Conservation (phyloP, 1,140 invertebrate genomes). For the Trypoxylus dichotomus region DNA sequence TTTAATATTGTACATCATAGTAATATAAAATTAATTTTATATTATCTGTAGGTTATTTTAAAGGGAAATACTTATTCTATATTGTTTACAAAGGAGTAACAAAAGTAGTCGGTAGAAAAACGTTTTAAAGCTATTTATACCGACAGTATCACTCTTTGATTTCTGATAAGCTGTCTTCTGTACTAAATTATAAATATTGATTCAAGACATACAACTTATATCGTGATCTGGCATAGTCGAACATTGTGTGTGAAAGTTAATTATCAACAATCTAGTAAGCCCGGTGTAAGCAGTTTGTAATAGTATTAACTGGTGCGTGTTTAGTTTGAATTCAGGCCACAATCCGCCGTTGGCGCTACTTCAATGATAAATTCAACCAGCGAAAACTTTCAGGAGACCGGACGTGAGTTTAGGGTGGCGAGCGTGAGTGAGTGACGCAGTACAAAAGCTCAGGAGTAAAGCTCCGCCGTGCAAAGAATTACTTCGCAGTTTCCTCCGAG, state of each 20-base stretch:
- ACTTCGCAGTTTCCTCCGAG: slow-evolving; percentile 37
- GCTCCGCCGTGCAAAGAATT: slow-evolving; percentile 38
- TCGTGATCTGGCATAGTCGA: background rate
- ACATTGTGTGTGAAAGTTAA: background rate
- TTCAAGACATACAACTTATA: background rate
- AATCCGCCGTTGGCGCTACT: slow-evolving; percentile 34
- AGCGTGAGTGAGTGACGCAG: slow-evolving; percentile 34
- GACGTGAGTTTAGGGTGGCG: slow-evolving; percentile 40
- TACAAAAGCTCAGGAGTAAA: slow-evolving; percentile 39
- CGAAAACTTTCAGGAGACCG: slow-evolving; percentile 39
- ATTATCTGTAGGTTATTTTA: no score
- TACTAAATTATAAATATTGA: background rate
- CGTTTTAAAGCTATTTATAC: no score
- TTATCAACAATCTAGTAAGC: slow-evolving; percentile 28
- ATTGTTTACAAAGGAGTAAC: no score
- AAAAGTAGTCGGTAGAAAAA: no score
- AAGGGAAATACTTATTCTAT: no score
- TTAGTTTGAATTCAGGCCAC: slow-evolving; percentile 40
- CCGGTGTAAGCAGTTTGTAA: slow-evolving; percentile 39
- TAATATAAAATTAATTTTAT: no score
- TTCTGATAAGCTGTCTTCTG: no score
- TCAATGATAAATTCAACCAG: slow-evolving; percentile 39
- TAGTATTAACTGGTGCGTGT: slow-evolving; percentile 39
- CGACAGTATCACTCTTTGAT: no score
- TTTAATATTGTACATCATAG: no score